These are phyloP conservation scores for Drosophila ustulata DNA, from an alignment of 2,888 invertebrate species.

Conservation along the genomic window DNA sequence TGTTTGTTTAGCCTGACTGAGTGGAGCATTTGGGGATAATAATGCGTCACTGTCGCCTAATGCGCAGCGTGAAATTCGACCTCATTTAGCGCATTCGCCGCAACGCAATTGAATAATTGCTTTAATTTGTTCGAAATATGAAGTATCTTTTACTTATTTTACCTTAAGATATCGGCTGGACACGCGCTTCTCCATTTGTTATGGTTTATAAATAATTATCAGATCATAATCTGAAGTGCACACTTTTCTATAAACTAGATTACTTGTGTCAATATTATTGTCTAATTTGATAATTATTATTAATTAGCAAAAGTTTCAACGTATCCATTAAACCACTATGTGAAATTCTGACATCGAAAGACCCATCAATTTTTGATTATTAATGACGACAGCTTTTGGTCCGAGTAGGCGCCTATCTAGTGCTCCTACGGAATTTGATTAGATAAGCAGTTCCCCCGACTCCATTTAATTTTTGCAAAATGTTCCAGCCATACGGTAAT, in stretches of 20 bases:
- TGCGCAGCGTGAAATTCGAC: conserved; percentile 20
- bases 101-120: conserved; percentile 40
- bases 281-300: conserved; percentile 55
- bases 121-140: not conserved
- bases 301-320: conserved; percentile 39
- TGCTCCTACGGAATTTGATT: conserved; percentile 21
- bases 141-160: not conserved
- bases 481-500: not conserved
- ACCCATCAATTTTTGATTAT: conserved; percentile 48
- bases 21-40: conserved; percentile 10
- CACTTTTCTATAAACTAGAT: conserved; percentile 34
- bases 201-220: conserved; percentile 38
- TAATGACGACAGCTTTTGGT: conserved; percentile 37
- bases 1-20: conserved; percentile 2
- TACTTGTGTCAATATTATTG: conserved; percentile 51
- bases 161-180: conserved; percentile 1
- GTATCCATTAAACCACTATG: conserved; percentile 24
- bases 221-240: conserved; percentile 41
- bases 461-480: not conserved
- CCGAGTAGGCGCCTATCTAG: conserved; percentile 20
- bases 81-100: conserved; percentile 4
- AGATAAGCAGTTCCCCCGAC: conserved; percentile 27
- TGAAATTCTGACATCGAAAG: conserved; percentile 24
- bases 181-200: conserved; percentile 11
- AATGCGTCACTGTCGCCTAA: conserved; percentile 11